Evolutionary conservation across 2,888 invertebrate species (phyloP).

Genomic region (Nemoura dubitans): DNA sequence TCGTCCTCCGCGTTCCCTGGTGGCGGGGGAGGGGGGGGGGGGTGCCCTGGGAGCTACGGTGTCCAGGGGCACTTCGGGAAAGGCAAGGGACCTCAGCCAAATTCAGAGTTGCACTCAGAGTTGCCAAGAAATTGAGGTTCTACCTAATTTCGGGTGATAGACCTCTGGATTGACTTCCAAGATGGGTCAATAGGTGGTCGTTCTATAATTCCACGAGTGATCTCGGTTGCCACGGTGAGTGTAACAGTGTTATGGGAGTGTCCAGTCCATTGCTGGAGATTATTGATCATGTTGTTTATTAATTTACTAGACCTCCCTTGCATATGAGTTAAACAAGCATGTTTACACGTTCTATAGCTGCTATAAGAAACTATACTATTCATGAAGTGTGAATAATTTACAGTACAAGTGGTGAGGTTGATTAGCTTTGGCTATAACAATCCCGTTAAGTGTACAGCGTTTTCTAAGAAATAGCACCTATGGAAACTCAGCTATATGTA

Average conservation of each 20-base stretch:
- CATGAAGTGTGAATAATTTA: not conserved
- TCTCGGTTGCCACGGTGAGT: not conserved
- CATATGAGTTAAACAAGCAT: not conserved
- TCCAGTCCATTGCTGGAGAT: not conserved
- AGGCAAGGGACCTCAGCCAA: too few relatives aligned
- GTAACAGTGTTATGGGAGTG: not conserved
- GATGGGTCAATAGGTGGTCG: not conserved
- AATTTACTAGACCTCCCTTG: not conserved
- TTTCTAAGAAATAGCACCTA: slow-evolving; percentile 18
- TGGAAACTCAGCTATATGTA: slow-evolving; percentile 29
- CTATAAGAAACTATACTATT: not conserved
- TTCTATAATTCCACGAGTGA: too few relatives aligned
- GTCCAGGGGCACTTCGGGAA: too few relatives aligned
- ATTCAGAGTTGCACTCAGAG: too few relatives aligned
- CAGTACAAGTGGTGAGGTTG: not conserved
- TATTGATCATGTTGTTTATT: not conserved
- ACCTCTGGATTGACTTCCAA: not conserved
- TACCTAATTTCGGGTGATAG: too few relatives aligned
- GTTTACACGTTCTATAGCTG: not conserved
- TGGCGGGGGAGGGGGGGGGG: too few relatives aligned
- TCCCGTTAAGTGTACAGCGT: not conserved
- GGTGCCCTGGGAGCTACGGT: too few relatives aligned
- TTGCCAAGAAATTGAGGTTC: too few relatives aligned
- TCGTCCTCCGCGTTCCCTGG: slow-evolving; percentile 26
- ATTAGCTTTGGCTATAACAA: not conserved